Conservation (phyloP, 2,888 invertebrate genomes). For the Sipha maydis region DNA sequence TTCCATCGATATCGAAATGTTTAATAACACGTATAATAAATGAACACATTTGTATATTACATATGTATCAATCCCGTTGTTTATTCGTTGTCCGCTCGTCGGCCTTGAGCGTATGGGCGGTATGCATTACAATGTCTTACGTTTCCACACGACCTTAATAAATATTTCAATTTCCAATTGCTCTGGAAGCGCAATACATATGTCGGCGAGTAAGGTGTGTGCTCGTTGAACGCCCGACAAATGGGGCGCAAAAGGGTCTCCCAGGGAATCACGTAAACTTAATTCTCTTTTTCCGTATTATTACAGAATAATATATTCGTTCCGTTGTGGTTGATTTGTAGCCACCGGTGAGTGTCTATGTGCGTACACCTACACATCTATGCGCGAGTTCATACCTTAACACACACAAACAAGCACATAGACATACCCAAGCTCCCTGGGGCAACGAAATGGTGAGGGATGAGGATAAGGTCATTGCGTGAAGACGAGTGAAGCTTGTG, state of each 20-base stretch:
- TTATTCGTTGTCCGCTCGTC: not conserved
- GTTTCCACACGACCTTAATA: not conserved
- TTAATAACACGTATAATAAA: not conserved
- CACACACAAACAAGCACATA: too few relatives aligned
- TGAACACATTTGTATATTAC: not conserved
- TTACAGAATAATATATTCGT: not conserved
- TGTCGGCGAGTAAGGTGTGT: not conserved
- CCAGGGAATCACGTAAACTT: not conserved
- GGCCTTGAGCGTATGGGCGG: not conserved
- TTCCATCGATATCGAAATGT: slow-evolving; percentile 6
- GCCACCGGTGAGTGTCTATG: not conserved
- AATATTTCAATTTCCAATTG: slow-evolving; percentile 29
- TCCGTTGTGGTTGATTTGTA: slow-evolving; percentile 6
- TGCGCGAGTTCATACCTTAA: too few relatives aligned
- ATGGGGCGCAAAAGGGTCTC: not conserved
- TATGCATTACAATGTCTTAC: not conserved
- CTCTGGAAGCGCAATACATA: not conserved
- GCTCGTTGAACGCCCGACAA: not conserved
- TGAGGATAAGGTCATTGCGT: not conserved
- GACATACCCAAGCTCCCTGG: too few relatives aligned
- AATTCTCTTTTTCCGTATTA: slow-evolving; percentile 2
- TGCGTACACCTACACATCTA: too few relatives aligned
- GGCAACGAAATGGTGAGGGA: not conserved
- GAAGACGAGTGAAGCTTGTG: not conserved
- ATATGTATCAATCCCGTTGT: not conserved